Evolutionary conservation across 2,888 invertebrate species (phyloP), one percentile per base, ranked within the genome.

Genomic region (Agrotis ipsilon): DNA sequence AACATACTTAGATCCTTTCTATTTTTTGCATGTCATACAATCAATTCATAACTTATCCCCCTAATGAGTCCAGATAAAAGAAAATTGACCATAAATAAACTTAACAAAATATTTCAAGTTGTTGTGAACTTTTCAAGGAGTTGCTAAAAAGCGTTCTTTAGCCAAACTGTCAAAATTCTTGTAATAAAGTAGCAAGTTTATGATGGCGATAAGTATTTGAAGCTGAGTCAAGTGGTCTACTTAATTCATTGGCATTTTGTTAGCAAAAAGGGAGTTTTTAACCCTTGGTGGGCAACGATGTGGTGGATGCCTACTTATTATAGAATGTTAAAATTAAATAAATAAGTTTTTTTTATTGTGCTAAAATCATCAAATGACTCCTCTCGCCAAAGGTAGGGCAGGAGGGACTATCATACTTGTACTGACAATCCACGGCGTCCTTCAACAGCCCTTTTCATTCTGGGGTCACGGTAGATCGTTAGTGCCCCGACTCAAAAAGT

Each of bases 151-250:
- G 69, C 55, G n/a, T 63, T 72, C 67, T 72, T 60, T 75, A 45
- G 59, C 72, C 74, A 69, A 80, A 75, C 73, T 91, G 91, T 88
- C 92, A 88, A 71, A 32, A 82, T 85, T 84, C 63, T 79, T 77
- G 86, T 86, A 91, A 92, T 93, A 93, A 93, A 92, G 87, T 89
- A 88, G 88, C 85, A 46, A 74, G 84, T 93, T 93, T 93, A 93
- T 83, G 91, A 84, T 83, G 82, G 19, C 54, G 62, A 75, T 57
- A 68, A 46, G 21, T 52, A 45, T 64, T 71, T 59, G 49, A 55
- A 73, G 57, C 66, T 51, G 1, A 13, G 18, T 86, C 70, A 88
- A 91, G 90, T 91, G 90, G 87, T 19, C 49, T 55, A 58, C 58
- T 68, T 79, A 69, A 67, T 82, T 72, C 32, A 46, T 62, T 52